Base-by-base conservation (phyloP, 2,113 vertebrate genomes). In the Vulpes ferrilata region DNA sequence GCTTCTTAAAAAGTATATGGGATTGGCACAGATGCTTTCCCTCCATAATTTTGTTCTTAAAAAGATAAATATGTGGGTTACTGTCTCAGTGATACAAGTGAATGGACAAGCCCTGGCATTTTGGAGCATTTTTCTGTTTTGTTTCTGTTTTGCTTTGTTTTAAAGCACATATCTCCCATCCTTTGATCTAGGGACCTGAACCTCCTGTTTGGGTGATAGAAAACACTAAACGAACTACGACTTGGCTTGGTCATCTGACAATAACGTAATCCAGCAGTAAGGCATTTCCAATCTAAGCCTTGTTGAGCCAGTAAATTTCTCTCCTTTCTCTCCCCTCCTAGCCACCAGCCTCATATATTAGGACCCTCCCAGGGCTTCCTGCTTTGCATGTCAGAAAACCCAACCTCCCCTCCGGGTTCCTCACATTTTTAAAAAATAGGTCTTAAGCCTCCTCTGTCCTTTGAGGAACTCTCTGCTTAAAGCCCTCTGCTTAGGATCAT, bases 401-500 rank as follows among this genome's bases (percentile, higher is more conserved):
- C 53, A 67, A 57, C 0, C 16, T 89, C 38, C 62, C 27, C 27
- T 27, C 71, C 1, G 0, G 62, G 1, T 23, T 79, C 60, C 48
- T 90, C 32, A 55, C 20, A 9, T 73, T 80, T 51, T 83, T 73
- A 13, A 35, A 65, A 22, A 23, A 60, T 11, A 64, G 25, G 4
- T 60, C 69, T 92, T 71, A 69, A 86, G 23, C 25, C 48, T 88
- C 11, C 69, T 85, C 64, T 81, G 53, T 60, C 60, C 3, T 65
- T 86, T 55, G 43, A 81, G 35, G n/a, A 90, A 88, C 53, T 92
- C 87, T 93, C n/a, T 59, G 69, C 48, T 85, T 82, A 83, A 86
- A 82, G 51, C 9, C 22, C 65, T 43, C 15, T 27, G 23, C 82
- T 86, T 78, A 51, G 19, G 82, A 86, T 35, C 38, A 35, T 64